Evolutionary conservation across 2,797 vertebrate species (phyloP).

Genomic region (Phataginus tricuspis): DNA sequence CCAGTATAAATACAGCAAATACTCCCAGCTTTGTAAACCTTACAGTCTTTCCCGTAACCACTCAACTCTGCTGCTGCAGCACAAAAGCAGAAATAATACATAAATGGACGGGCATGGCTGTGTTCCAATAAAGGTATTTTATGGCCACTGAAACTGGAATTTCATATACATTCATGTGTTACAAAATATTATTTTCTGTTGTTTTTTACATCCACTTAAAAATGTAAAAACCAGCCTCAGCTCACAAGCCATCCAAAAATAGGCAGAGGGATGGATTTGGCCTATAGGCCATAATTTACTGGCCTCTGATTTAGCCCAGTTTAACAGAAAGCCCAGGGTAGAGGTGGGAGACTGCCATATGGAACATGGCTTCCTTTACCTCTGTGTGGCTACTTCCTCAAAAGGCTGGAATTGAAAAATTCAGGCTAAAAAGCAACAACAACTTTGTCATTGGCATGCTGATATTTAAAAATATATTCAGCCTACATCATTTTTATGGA

Average conservation of each 20-base stretch:
- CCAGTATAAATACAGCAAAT: not conserved
- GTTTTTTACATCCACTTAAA: not conserved
- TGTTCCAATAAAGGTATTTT: not conserved
- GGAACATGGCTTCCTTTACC: not conserved
- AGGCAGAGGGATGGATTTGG: not conserved
- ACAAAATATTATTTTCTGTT: not conserved
- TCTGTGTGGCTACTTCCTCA: not conserved
- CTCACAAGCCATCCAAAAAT: not conserved
- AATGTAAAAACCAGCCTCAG: not conserved
- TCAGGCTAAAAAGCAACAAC: not conserved
- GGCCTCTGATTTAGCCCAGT: not conserved
- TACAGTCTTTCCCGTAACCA: not conserved
- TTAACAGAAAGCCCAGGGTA: not conserved
- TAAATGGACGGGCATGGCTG: accelerated
- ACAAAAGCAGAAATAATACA: not conserved
- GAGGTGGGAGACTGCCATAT: too few species aligned
- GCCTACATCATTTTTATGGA: not conserved
- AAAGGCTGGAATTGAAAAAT: not conserved
- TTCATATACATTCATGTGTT: not conserved
- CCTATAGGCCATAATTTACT: not conserved
- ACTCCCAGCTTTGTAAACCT: not conserved
- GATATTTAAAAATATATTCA: not conserved
- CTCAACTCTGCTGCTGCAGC: not conserved
- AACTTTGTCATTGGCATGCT: not conserved
- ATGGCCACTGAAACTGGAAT: not conserved